Base-by-base conservation (phyloP, 2,888 invertebrate species). In the Ectemnius cavifrons region DNA sequence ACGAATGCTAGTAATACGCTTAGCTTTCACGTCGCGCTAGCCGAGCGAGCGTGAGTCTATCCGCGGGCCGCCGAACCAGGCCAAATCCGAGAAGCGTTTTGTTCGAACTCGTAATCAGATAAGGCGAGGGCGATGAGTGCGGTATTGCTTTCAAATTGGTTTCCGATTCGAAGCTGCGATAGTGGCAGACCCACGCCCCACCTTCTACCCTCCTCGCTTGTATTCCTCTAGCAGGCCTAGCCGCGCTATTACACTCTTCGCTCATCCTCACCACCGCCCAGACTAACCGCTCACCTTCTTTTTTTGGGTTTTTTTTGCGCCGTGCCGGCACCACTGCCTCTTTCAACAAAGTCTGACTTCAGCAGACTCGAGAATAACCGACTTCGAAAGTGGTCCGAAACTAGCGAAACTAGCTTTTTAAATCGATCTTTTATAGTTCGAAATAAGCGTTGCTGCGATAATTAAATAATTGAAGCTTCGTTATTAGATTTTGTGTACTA, bases 131-230 rank as follows among this genome's bases (percentile, higher is more conserved):
- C 85, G 88, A 88, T 87, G 87, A 89, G 85, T 85, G 80, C 84
- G 86, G 86, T 89, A 90, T 89, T 89, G 88, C 88, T 87, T 87
- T 88, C 86, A 88, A 89, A 90, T 90, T 89, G 90, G 86, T 90
- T 90, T 88, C 84, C 89, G 90, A 90, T 89, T 88, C 86, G 79
- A 85, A 85, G 84, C 81, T 80, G 80, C 84, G 89, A 89, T 90
- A 83, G 80, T 77, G 77, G 59, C 71, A 77, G 77, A 74, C 72
- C 77, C 79, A 81, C 79, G 77, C 76, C 79, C 70, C 71, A 5
- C 20, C 20, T 58, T 79, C 62, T 72, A 80, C 72, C 66, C 70
- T 69, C 67, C 63, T 52, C 52, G 4, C 16, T 23, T 79, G 79
- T 81, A 83, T 77, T 83, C 82, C 75, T 73, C 75, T 71, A 76